A percentile compares a stretch with the other conserved stretches of the same genome.
Evolutionary conservation across 2,113 vertebrate genomes (phyloP).

Genomic region (Xyliphius kryptos): DNA sequence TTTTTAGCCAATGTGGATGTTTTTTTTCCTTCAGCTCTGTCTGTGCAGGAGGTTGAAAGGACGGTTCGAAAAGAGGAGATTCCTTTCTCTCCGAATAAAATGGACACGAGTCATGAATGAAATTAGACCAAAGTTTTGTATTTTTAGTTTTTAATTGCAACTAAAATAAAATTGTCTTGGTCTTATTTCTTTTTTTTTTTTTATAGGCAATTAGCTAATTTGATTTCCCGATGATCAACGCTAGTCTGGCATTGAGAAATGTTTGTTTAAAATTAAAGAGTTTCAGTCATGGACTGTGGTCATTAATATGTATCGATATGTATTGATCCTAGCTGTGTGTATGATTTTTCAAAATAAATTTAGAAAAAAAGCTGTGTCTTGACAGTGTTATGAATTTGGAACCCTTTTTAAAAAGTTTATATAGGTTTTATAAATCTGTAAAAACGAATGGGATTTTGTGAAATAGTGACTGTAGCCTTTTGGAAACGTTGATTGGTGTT

Average conservation of each 20-base stretch:
- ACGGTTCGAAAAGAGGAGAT: conserved; percentile 10
- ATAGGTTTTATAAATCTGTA: too few species aligned
- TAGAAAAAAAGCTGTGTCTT: too few species aligned
- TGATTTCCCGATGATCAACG: conserved; percentile 46
- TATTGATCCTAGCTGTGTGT: conserved; percentile 72
- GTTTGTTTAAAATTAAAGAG: conserved; percentile 57
- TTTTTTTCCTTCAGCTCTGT: conserved; percentile 51
- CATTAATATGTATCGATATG: conserved; percentile 70
- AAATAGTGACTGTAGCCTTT: too few species aligned
- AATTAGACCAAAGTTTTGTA: conserved; percentile 76
- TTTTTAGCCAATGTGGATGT: conserved; percentile 44
- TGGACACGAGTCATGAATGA: conserved; percentile 57
- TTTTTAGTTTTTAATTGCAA: conserved; percentile 59
- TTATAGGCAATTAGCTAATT: conserved; percentile 28
- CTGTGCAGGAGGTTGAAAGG: conserved; percentile 17
- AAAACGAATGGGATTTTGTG: too few species aligned
- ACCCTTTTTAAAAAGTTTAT: too few species aligned
- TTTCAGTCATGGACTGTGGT: conserved; percentile 68
- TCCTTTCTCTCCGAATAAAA: conserved; percentile 25
- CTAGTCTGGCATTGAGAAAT: conserved; percentile 46
- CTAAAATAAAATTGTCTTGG: conserved; percentile 47
- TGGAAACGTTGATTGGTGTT: too few species aligned
- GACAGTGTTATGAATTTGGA: too few species aligned
- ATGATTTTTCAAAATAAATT: conserved; percentile 74
- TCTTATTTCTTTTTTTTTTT: conserved; percentile 47